Conservation (phyloP, 1,140 invertebrate genomes). For the Lepidurus packardi region DNA sequence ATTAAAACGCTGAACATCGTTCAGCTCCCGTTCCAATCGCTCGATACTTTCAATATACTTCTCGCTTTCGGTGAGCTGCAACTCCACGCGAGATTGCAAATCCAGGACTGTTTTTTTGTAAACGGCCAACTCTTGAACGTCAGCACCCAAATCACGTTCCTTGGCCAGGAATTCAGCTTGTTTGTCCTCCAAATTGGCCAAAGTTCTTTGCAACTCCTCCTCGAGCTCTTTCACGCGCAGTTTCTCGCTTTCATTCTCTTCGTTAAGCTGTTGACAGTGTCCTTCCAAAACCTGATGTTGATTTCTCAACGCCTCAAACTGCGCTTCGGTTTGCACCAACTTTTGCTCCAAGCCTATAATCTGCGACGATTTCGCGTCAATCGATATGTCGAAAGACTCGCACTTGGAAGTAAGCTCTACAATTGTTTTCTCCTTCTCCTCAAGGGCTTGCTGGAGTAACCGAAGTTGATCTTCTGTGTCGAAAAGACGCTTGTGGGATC, state of each 20-base stretch:
- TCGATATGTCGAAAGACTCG: neutral
- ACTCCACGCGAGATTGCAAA: neutral
- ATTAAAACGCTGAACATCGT: neutral
- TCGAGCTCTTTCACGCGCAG: neutral
- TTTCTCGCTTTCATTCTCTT: neutral
- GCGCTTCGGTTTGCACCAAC: neutral
- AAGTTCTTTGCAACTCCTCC: neutral
- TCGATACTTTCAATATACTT: neutral
- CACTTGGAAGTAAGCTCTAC: neutral
- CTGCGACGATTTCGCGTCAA: neutral
- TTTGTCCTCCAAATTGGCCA: neutral
- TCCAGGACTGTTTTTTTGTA: neutral
- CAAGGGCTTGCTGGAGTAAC: neutral
- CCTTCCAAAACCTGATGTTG: neutral
- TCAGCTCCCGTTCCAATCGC: neutral
- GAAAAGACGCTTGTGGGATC: neutral
- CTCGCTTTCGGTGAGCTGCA: neutral
- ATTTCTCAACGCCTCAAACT: neutral
- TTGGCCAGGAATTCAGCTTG: neutral
- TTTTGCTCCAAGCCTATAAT: neutral
- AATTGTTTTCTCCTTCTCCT: constrained; percentile 26
- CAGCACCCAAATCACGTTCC: neutral
- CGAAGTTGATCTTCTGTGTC: constrained; percentile 8
- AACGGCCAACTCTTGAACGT: neutral
- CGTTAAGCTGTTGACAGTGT: neutral